Evolutionary conservation across 1,140 invertebrate genomes (phyloP), one percentile per base, ranked within the genome.

Genomic region (Leptoteleia sp.): DNA sequence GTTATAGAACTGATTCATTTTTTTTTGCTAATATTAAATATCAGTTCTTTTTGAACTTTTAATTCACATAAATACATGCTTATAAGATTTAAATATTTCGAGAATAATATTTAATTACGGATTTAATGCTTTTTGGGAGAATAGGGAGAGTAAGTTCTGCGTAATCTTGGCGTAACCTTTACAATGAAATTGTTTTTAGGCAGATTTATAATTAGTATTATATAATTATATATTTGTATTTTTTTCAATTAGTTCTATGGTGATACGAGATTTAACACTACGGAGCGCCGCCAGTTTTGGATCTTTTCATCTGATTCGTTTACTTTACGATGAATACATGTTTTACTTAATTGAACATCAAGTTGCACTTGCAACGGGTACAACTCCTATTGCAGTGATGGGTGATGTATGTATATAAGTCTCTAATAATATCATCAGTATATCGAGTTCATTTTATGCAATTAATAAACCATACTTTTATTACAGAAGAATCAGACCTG

Each of bases 261-360:
- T 99, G 9, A 98, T 99, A 81, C 91, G 97, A 25, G 97, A 99
- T 90, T 91, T 99, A 52, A 99, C 97, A 31, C 90, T 99, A 45
- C 92, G 98, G 83, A 98, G 97, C 76, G 98, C 98, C 15, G 96
- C 97, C 7, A 98, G 97, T 87, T 99, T 99, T 91, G 99, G 98
- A 29, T 99, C 97, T 57, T 99, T 99, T 90, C 99, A 99, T 91
- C 92, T 99, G 40, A 98, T 99, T 82, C 94, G 98, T 38, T 91
- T 99, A 75, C 91, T 99, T 13, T 99, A 98, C 88, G 98, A 99
- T 88, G 99, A 99, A 88, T 99, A 99, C 87, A 98, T 99, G 95
- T 98, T 98, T 91, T 99, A 98, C 89, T 91, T 99, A 75, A 96
- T 99, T 78, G 98, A 99, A 89, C 96, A 98, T 87, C 95, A 97